Base-by-base conservation (phyloP, 2,797 vertebrate genomes). In the Poecile montanus region DNA sequence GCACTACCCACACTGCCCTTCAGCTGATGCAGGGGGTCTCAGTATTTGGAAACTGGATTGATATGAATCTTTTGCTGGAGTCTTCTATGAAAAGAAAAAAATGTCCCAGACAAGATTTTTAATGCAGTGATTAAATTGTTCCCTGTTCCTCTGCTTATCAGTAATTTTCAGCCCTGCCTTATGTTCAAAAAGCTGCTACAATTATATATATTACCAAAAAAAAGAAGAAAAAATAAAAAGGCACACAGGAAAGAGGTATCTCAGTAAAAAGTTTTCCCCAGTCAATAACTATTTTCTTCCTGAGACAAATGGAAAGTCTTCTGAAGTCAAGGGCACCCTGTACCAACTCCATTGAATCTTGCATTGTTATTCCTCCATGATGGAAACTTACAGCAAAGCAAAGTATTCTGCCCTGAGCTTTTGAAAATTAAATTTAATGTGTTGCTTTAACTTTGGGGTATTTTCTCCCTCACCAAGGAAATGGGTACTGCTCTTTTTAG, bases 401-500 rank as follows among this genome's bases (percentile, higher is more conserved):
- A 42, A 86, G 71, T 72, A 47, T 7, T 38, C 27, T 70, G 3
- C 16, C 16, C 15, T 42, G 20, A 70, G 2, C 4, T 87, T 91
- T 50, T 57, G 20, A 85, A 92, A 85, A 57, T 26, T 3, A 44
- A 58, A 40, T 85, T 71, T 67, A 16, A 67, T 57, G 20, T 42
- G 38, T 18, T 4, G 16, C 25, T 78, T 53, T 60, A 48, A 23
- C 1, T 61, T 42, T 34, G 20, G 9, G 7, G 0, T 0, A 13
- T 34, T 86, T 91, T 82, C 32, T 60, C 45, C 30, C 14, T 85
- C 26, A 53, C 14, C 26, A 65, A 79, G 27, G 57, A 75, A 67
- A 17, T n/a, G 6, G 1, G 0, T 21, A 57, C 32, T 77, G 13
- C 2, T 86, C 8, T 53, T 89, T 77, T 56, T 2, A 34, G 45